These are phyloP conservation scores for Dicroscelio sp. DNA, from an alignment of 2,888 invertebrate species.

Conservation along the genomic window DNA sequence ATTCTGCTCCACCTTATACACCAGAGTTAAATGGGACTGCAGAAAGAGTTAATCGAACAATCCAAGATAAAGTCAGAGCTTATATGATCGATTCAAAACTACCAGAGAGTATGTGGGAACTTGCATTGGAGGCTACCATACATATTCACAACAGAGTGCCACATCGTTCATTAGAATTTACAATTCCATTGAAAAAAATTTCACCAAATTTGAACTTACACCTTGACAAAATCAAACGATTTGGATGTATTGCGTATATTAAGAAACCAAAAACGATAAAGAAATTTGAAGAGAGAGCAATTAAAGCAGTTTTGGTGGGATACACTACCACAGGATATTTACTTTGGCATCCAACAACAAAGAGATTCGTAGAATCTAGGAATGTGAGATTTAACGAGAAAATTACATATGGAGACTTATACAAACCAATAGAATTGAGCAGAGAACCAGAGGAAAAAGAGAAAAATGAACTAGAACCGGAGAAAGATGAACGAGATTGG, in stretches of 20 bases:
- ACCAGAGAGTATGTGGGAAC: neutral
- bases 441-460: neutral
- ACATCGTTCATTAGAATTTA: neutral
- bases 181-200: neutral
- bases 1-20: conserved; percentile 50
- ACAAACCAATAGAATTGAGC: neutral
- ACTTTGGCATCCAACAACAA: conserved; percentile 65
- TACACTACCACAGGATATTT: conserved; percentile 76
- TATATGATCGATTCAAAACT: conserved; percentile 10
- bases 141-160: neutral
- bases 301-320: neutral
- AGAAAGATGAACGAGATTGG: neutral
- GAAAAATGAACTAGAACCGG: neutral
- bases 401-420: neutral
- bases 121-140: neutral
- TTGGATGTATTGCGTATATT: neutral
- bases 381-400: conserved; percentile 46
- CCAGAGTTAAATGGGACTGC: conserved; percentile 75
- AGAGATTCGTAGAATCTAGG: conserved; percentile 45
- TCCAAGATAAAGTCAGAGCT: too few relatives aligned
- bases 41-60: conserved; percentile 14
- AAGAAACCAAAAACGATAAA: neutral
- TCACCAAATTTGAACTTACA: neutral
- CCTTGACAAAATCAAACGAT: conserved; percentile 12
- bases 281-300: neutral